Conservation (phyloP, 2,888 invertebrate genomes). For the Microchrysa polita region DNA sequence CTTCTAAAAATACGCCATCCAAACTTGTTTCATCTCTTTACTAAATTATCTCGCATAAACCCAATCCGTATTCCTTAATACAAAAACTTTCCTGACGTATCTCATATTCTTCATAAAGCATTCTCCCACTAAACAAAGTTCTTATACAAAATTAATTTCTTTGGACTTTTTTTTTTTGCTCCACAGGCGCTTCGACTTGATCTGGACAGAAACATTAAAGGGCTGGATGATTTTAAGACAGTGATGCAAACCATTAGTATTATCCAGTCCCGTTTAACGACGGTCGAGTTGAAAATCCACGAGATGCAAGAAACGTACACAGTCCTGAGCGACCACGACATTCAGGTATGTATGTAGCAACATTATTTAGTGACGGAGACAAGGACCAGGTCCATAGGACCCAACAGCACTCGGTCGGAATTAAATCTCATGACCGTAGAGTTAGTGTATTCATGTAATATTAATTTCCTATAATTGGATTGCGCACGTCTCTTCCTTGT, state of each 20-base stretch:
- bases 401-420: too few species aligned
- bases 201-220: constrained; percentile 80
- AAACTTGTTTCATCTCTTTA: too few species aligned
- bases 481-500: too few species aligned
- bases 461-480: constrained; percentile 11
- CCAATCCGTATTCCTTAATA: too few species aligned
- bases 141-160: too few species aligned
- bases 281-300: constrained; percentile 79
- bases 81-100: too few species aligned
- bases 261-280: constrained; percentile 79
- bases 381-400: not conserved
- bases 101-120: too few species aligned
- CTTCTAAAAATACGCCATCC: too few species aligned
- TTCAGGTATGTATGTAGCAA: constrained; percentile 67
- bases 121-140: too few species aligned
- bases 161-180: not conserved
- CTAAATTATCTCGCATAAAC: too few species aligned
- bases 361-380: not conserved
- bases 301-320: constrained; percentile 82
- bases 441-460: constrained; percentile 24
- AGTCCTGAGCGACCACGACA: constrained; percentile 76
- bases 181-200: constrained; percentile 68
- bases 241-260: constrained; percentile 84
- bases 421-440: constrained; percentile 5
- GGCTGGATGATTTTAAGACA: constrained; percentile 82